phyloP scores from a whole-genome alignment of 2,113 vertebrate genomes.

The Pygoscelis adeliae region DNA sequence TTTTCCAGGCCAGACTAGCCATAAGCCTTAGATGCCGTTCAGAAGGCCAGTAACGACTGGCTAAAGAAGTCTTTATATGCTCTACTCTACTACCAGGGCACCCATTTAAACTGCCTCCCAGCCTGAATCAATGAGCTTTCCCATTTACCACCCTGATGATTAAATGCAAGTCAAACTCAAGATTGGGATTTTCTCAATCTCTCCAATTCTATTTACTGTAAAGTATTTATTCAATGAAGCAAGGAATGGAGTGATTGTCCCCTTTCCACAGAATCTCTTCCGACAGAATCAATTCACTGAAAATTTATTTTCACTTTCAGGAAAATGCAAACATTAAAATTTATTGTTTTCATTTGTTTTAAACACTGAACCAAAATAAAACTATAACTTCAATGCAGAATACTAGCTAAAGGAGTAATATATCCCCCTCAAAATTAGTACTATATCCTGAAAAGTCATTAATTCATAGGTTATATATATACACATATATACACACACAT shows the following conservation, averaged over 20 bases:
- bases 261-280: not conserved
- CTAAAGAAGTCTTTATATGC: not conserved
- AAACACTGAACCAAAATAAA: not conserved
- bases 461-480: not conserved
- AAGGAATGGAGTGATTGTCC: not conserved
- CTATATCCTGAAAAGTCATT: not conserved
- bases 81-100: not conserved
- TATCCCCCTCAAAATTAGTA: not conserved
- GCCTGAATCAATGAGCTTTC: not conserved
- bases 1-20: not conserved
- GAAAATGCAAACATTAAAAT: not conserved
- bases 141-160: not conserved
- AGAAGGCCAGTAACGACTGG: not conserved
- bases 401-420: not conserved
- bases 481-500: not conserved
- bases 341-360: not conserved
- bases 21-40: not conserved
- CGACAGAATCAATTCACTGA: not conserved
- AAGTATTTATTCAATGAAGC: constrained; percentile 9
- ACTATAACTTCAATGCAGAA: not conserved
- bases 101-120: not conserved
- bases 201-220: not conserved
- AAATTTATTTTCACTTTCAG: not conserved
- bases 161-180: not conserved
- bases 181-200: not conserved